Conservation (phyloP, 2,888 invertebrate species). For the Noctua fimbriata region DNA sequence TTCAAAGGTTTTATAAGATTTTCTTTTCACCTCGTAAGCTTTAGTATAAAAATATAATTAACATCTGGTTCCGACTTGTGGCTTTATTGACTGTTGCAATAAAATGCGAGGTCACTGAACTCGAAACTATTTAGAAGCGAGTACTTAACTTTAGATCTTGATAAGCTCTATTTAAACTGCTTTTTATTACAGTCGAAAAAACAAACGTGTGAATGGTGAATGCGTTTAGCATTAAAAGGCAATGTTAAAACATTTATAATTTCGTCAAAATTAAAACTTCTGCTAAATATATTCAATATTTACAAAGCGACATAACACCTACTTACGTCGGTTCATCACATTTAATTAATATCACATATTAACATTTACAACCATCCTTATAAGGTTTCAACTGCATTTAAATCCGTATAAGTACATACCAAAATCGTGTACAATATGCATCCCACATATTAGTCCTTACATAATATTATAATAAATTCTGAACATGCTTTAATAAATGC, state of each 20-base stretch:
- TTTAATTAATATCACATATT: conserved; percentile 36
- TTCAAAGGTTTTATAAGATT: conserved; percentile 9
- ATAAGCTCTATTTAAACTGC: conserved; percentile 28
- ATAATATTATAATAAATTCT: conserved; percentile 62
- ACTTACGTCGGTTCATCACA: conserved; percentile 29
- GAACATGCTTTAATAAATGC: conserved; percentile 60
- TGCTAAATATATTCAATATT: not conserved
- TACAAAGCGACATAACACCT: conserved; percentile 20
- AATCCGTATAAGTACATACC: conserved; percentile 42
- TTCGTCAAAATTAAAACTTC: not conserved
- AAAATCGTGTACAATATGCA: conserved; percentile 54
- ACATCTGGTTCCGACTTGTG: conserved; percentile 2
- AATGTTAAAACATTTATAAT: not conserved
- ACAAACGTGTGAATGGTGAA: conserved; percentile 29
- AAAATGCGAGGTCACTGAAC: conserved; percentile 23
- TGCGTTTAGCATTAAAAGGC: conserved; percentile 1
- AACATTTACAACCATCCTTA: conserved; percentile 39
- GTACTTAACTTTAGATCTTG: conserved; percentile 37
- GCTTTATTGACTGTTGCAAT: conserved; percentile 32
- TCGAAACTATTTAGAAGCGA: conserved; percentile 27
- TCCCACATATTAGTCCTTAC: conserved; percentile 59
- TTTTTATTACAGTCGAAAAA: conserved; percentile 31
- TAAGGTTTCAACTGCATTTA: conserved; percentile 37
- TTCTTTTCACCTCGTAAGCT: conserved; percentile 14
- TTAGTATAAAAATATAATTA: not conserved